Evolutionary conservation across 2,888 invertebrate genomes (phyloP).

Genomic region (Vannuccia rotundouncinata): DNA sequence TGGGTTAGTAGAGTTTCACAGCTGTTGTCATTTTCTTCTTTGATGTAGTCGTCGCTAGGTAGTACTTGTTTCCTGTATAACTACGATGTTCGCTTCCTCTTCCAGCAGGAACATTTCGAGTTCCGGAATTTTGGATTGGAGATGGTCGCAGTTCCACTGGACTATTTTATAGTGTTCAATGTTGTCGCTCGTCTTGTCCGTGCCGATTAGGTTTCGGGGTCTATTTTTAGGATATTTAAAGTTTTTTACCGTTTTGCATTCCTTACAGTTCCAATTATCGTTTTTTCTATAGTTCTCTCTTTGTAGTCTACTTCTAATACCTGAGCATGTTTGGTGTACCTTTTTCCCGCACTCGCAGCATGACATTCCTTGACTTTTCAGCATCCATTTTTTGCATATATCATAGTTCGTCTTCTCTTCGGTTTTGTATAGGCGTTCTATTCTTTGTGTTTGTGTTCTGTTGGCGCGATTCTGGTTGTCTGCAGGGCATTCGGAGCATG

Average conservation of each 20-base stretch:
- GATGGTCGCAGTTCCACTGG: neutral
- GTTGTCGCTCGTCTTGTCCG: neutral
- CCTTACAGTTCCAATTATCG: neutral
- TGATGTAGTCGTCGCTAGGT: neutral
- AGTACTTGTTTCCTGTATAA: neutral
- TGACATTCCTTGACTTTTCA: neutral
- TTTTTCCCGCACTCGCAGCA: neutral
- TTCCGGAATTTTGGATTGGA: conserved; percentile 9
- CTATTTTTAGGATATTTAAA: neutral
- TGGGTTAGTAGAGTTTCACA: neutral
- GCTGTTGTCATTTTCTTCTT: neutral
- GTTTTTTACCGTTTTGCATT: neutral
- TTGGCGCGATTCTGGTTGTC: neutral
- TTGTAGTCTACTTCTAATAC: neutral
- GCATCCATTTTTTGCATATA: neutral
- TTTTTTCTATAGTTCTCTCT: conserved; percentile 4
- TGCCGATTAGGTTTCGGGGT: neutral
- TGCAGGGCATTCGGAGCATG: neutral
- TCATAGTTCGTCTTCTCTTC: neutral
- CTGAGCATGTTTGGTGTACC: conserved; percentile 9
- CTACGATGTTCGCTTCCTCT: conserved; percentile 4
- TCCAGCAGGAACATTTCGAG: conserved; percentile 1
- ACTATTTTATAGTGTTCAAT: neutral
- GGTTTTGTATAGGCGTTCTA: neutral
- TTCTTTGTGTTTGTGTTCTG: neutral